Evolutionary conservation across 2,888 invertebrate species (phyloP).

Genomic region (Acanthacorydalis orientalis): DNA sequence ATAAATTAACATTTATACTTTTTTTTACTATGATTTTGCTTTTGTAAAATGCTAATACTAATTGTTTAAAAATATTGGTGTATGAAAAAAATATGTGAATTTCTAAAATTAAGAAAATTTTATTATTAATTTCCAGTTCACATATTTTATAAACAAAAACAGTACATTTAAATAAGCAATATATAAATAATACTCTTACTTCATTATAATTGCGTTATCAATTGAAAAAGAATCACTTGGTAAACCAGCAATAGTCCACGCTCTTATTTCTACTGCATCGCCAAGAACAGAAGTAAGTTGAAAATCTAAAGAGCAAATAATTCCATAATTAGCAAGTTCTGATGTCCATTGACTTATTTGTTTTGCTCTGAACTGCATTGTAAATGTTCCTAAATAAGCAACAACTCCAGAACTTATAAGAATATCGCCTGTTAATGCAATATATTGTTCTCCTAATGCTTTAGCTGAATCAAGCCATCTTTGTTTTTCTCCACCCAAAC

Average conservation of each 20-base stretch:
- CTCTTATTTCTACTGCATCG: slow-evolving; percentile 72
- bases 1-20: too few relatives aligned
- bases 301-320: slow-evolving; percentile 63
- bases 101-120: too few relatives aligned
- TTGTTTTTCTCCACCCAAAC: slow-evolving; percentile 79
- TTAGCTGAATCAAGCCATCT: slow-evolving; percentile 74
- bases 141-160: neutral
- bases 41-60: too few relatives aligned
- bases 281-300: slow-evolving; percentile 66
- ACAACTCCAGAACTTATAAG: slow-evolving; percentile 78
- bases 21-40: too few relatives aligned
- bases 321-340: slow-evolving; percentile 46
- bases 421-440: slow-evolving; percentile 66
- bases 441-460: slow-evolving; percentile 46
- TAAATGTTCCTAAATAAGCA: slow-evolving; percentile 84
- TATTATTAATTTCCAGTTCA: too few relatives aligned
- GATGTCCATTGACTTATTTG: slow-evolving; percentile 62
- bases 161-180: too few relatives aligned
- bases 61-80: too few relatives aligned
- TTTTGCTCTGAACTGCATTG: slow-evolving; percentile 46
- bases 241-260: slow-evolving; percentile 81
- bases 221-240: slow-evolving; percentile 80
- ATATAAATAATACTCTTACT: slow-evolving; percentile 31
- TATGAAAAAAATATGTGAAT: too few relatives aligned
- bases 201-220: slow-evolving; percentile 83